Evolutionary conservation across 1,140 invertebrate genomes (phyloP).

Genomic region (Orchesella cincta): DNA sequence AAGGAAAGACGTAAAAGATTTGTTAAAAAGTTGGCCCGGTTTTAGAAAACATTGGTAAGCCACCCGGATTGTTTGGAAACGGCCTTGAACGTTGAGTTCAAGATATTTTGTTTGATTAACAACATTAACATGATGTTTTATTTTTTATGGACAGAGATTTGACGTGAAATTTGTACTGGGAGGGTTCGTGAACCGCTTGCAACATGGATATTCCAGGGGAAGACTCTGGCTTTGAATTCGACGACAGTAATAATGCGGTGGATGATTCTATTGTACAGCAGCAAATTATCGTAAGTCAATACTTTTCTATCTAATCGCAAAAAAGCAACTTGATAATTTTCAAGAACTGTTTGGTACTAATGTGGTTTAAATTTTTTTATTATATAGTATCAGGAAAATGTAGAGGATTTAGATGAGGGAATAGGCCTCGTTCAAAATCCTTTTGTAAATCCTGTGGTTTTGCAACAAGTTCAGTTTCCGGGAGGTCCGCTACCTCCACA

Average conservation of each 20-base stretch:
- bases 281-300: slow-evolving; percentile 17
- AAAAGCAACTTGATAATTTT: no score
- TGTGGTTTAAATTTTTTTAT: slow-evolving; percentile 19
- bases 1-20: no score
- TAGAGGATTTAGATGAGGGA: slow-evolving; percentile 44
- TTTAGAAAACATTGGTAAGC: no score
- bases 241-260: slow-evolving; percentile 36
- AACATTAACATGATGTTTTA: no score
- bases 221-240: slow-evolving; percentile 49
- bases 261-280: slow-evolving; percentile 37
- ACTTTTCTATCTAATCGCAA: neutral
- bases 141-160: no score
- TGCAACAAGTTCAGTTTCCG: neutral
- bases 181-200: no score
- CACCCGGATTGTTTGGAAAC: no score
- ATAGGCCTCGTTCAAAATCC: slow-evolving; percentile 30
- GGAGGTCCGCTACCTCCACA: slow-evolving; percentile 28
- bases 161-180: no score
- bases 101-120: no score
- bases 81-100: no score
- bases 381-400: slow-evolving; percentile 32
- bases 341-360: no score
- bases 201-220: slow-evolving; percentile 41
- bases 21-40: no score
- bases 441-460: neutral